Conservation (phyloP, 2,797 vertebrate species). For the Siniperca obscura region DNA sequence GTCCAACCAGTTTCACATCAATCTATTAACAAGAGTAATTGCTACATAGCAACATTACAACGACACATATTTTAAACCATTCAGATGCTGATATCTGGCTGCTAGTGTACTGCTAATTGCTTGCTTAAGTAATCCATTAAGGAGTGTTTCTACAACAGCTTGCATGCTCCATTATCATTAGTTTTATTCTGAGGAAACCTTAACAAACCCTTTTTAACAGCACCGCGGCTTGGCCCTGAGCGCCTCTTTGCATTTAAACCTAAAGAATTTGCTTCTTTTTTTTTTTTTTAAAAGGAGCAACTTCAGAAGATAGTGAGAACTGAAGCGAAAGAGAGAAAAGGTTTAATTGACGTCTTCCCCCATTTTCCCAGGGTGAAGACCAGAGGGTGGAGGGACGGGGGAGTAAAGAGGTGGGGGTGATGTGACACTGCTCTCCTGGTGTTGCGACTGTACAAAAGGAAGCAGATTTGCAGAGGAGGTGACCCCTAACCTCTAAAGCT, state of each 20-base stretch:
- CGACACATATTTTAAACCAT: conserved; percentile 68
- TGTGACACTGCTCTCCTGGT: conserved; percentile 87
- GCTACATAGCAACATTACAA: conserved; percentile 56
- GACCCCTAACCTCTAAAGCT: conserved; percentile 92
- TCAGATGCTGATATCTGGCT: conserved; percentile 73
- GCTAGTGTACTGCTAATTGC: conserved; percentile 77
- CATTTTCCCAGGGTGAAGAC: conserved; percentile 93
- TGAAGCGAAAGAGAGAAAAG: conserved; percentile 79
- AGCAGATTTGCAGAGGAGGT: conserved; percentile 95
- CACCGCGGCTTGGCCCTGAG: conserved; percentile 59
- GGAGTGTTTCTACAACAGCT: conserved; percentile 77
- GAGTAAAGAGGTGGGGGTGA: conserved; percentile 73
- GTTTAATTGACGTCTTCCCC: conserved; percentile 89
- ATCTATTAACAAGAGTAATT: conserved; percentile 66
- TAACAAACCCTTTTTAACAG: conserved; percentile 74
- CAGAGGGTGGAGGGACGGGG: conserved; percentile 82
- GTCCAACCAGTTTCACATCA: conserved; percentile 43
- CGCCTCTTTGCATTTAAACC: conserved; percentile 88
- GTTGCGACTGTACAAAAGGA: conserved; percentile 97
- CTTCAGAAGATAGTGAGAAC: conserved; percentile 75
- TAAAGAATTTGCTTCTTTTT: conserved; percentile 76
- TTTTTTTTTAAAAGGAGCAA: conserved; percentile 67
- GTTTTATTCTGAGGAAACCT: conserved; percentile 77
- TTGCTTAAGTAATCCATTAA: conserved; percentile 80
- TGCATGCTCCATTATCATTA: conserved; percentile 78